A percentile compares a stretch with the other conserved stretches of the same genome.
phyloP scores from a whole-genome alignment of 1,140 invertebrate genomes.

The Drosophila pachea region DNA sequence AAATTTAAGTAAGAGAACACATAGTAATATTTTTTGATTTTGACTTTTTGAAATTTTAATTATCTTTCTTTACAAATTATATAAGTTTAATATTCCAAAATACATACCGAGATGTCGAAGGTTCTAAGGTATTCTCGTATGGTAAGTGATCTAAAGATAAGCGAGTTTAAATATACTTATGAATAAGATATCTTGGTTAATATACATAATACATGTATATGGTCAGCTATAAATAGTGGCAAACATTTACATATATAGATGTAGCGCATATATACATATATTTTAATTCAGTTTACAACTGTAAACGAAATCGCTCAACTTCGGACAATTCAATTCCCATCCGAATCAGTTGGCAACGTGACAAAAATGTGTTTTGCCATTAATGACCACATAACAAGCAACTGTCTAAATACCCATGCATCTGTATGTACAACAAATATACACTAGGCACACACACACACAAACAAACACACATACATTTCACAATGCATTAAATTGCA shows the following conservation, averaged over 20 bases:
- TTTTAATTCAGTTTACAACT: constrained; percentile 33
- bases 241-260: neutral
- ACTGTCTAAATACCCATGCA: neutral
- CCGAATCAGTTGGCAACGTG: constrained; percentile 38
- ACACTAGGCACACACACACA: neutral
- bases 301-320: constrained; percentile 21
- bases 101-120: neutral
- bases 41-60: too few relatives aligned
- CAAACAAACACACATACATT: neutral
- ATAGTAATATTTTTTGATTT: too few relatives aligned
- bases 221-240: constrained; percentile 12
- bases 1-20: too few relatives aligned
- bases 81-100: neutral
- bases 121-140: neutral
- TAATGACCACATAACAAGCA: constrained; percentile 15
- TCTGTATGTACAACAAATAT: neutral
- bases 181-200: neutral
- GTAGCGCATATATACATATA: neutral
- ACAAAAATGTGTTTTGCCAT: constrained; percentile 35
- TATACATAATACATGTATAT: neutral
- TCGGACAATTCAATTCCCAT: constrained; percentile 25
- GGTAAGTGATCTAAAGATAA: neutral
- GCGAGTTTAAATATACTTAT: too few relatives aligned
- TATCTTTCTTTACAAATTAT: too few relatives aligned
- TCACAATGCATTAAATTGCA: neutral